Evolutionary conservation across 2,113 vertebrate genomes (phyloP), one percentile per base, ranked within the genome.

Genomic region (Alaudala cheleensis): DNA sequence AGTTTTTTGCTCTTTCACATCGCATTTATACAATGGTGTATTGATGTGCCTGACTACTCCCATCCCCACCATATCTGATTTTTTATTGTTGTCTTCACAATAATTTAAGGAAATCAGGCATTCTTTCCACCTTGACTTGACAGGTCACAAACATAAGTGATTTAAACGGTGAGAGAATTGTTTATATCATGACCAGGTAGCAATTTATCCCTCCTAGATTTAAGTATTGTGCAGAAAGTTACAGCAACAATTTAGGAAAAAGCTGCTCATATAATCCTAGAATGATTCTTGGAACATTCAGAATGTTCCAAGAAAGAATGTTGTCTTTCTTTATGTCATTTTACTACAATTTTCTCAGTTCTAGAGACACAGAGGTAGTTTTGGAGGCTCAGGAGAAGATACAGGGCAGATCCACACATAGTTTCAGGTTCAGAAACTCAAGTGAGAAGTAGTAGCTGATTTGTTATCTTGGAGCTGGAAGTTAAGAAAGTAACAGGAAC

Each of bases 1-100:
- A 93, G 45, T 82, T 90, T 93, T 92, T 97, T 96, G 33, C 58
- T 97, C 87, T 97, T 97, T 98, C 96, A 96, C 80, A 92, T 98
- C 95, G 95, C 58, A 95, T 98, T 97, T 97, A 56, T 90, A 33
- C 64, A 71, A 33, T 12, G 42, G 25, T 62, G 20, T 91, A n/a
- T 76, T 96, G 94, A 97, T 73, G 92, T 95, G 94, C 81, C 73
- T 82, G 65, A 79, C 76, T 86, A 95, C 61, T 85, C 51, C 11
- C 67, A 91, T 86, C 64, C 88, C 77, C 34, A 81, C 69, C 56
- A 40, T 80, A 51, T 88, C 77, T 65, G 66, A 95, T 69, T 96
- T 93, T 97, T 86, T 93, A 89, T 82, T 96, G 78, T 77, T 97
- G 47, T 91, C 88, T 95, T 37, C 71, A 56, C 61, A 85, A 88